A percentile compares a stretch with the other conserved stretches of the same genome.
phyloP scores from a whole-genome alignment of 1,140 invertebrate species.

The Pseudobourletiella spinata region DNA sequence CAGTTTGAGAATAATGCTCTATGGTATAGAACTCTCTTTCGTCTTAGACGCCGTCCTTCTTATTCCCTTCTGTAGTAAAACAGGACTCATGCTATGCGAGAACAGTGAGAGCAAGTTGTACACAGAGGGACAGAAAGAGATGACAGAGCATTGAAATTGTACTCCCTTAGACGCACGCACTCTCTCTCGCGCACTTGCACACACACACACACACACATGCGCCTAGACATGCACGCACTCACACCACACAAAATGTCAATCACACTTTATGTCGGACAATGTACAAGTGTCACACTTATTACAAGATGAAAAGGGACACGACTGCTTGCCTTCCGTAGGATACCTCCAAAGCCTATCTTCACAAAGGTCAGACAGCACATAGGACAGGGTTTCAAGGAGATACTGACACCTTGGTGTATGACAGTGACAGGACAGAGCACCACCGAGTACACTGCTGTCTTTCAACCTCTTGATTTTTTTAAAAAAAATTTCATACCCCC shows the following conservation, averaged over 20 bases:
- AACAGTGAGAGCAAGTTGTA: no score
- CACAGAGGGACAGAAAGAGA: not conserved
- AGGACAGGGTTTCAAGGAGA: conserved; percentile 13
- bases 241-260: conserved; percentile 18
- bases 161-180: not conserved
- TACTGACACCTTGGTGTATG: conserved; percentile 5
- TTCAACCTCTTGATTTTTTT: conserved; percentile 1
- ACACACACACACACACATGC: not conserved
- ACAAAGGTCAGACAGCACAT: not conserved
- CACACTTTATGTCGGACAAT: conserved; percentile 14
- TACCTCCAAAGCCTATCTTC: not conserved
- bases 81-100: no score
- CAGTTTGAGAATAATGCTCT: no score
- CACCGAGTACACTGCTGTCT: not conserved
- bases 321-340: not conserved
- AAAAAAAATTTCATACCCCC: no score
- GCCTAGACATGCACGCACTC: conserved; percentile 7
- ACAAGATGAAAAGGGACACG: conserved; percentile 8
- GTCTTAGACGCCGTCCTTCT: no score
- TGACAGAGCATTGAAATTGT: not conserved
- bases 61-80: no score
- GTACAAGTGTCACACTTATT: conserved; percentile 11
- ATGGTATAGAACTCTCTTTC: no score
- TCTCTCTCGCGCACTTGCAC: no score
- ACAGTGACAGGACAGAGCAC: not conserved